Base-by-base conservation (phyloP, 2,888 invertebrate species). In the Ditylenchus weischeri region DNA sequence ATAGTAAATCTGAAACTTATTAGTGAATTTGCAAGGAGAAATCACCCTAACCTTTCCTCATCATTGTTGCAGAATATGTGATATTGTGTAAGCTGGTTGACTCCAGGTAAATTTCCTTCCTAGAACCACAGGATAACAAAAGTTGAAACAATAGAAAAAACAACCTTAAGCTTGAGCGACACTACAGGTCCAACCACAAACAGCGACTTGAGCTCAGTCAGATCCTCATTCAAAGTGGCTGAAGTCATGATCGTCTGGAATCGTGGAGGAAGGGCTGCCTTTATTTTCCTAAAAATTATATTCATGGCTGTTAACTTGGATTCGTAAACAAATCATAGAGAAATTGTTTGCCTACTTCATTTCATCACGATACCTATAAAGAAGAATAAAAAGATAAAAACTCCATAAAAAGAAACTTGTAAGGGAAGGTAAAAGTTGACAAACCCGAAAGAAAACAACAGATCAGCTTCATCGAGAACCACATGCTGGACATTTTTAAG, bases 391-490 rank as follows among this genome's bases (percentile, higher is more conserved):
- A n/a, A n/a, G n/a, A n/a, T n/a, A n/a, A n/a, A n/a, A n/a, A n/a
- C n/a, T n/a, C n/a, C n/a, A n/a, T n/a, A n/a, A n/a, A 21, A 54
- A 64, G 11, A 64, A 64, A 63, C 36, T 36, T 18, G 21, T 51
- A 58, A 61, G 8, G 21, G 6, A 13, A 29, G 5, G 23, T 15
- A 43, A 43, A 43, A 43, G 1, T 10, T 43, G 43, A 15, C 43
- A 6, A 29, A 92, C 29, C 98, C 98, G 86, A 93, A 98, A 0
- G 95, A 93, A 85, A 98, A 93, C 65, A 98, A 88, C 69, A 99
- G 88, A 87, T 99, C 98, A 2, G 98, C 98, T 85, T 99, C 98
- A 84, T 99, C 98, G n/a, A 99, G 90, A 0, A 98, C 90, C 35
- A 99, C 83, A 65, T 91, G 88, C 74, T 93, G 90, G 36, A 99